A percentile compares a stretch with the other conserved stretches of the same genome.
phyloP scores from a whole-genome alignment of 2,888 invertebrate genomes.

The Drosophila differens region DNA sequence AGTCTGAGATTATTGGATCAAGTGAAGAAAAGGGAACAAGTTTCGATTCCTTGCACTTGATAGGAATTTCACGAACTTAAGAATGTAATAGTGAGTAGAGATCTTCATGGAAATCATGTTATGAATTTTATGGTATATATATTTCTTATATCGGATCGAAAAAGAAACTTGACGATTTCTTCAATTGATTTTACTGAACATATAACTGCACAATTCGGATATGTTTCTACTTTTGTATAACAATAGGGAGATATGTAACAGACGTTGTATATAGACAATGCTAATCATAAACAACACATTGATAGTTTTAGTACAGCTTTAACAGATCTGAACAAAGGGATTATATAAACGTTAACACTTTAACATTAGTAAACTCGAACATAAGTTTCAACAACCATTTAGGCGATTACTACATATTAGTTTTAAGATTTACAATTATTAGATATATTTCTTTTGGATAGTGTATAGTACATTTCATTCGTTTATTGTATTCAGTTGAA shows the following conservation, averaged over 20 bases:
- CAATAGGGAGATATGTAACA: slow-evolving; percentile 44
- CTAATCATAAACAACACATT: slow-evolving; percentile 13
- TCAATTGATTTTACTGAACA: slow-evolving; percentile 2
- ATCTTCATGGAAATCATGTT: neutral
- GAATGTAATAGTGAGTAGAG: neutral
- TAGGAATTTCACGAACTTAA: neutral
- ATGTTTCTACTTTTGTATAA: slow-evolving; percentile 54
- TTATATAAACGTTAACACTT: slow-evolving; percentile 18
- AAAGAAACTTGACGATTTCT: slow-evolving; percentile 3
- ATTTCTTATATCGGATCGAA: slow-evolving; percentile 6
- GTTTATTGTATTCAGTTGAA: slow-evolving; percentile 69
- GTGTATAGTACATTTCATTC: slow-evolving; percentile 32
- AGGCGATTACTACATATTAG: slow-evolving; percentile 38
- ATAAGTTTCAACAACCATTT: slow-evolving; percentile 37
- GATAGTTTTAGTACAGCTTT: slow-evolving; percentile 22
- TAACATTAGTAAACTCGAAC: slow-evolving; percentile 33
- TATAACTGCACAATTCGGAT: slow-evolving; percentile 44
- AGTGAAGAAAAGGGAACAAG: neutral
- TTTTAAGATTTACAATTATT: slow-evolving; percentile 25
- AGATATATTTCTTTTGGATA: slow-evolving; percentile 28
- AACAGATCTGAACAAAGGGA: slow-evolving; percentile 15
- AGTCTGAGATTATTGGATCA: slow-evolving; percentile 3
- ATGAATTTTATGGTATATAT: neutral
- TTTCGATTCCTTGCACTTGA: neutral
- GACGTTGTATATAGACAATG: slow-evolving; percentile 18